Evolutionary conservation across 1,140 invertebrate species (phyloP), one percentile per base, ranked within the genome.

Genomic region (Tetraneura akinire): DNA sequence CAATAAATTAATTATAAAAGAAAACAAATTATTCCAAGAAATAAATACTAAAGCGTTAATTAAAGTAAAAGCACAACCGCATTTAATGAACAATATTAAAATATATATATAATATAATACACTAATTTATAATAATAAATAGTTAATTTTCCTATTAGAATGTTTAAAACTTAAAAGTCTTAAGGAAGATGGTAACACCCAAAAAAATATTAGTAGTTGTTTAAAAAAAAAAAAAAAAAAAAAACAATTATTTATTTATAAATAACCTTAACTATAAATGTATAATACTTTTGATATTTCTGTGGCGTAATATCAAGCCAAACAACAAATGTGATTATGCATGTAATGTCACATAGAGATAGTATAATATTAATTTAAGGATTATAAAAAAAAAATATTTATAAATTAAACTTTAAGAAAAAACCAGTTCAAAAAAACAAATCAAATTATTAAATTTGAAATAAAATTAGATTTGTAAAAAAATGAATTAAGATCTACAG

Each of bases 121-220:
- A 16, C 51, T 55, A 78, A 78, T 78, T 62, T 45, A 78, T 51
- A 78, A 23, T 60, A 78, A 57, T 60, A 62, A 60, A 78, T 62
- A 55, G 32, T 78, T 62, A 6, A 78, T 60, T 78, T 78, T 47
- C 37, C 55, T 78, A 78, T 78, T 57, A 60, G 74, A 78, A 78
- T 47, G 26, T 78, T 76, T 42, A 78, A 60, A 78, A 78, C 62
- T 76, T 42, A 78, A 60, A 78, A 78, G 74, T 78, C 74, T 78
- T 78, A 78, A 62, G 42, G 53, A 78, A 60, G 51, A 78, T 78
- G 74, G 74, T 78, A 78, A 78, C 74, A 62, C 74, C 74, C 13
- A 2, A 78, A 57, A 57, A 45, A 49, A 57, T 42, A 47, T 78
- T 0, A 14, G 62, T 78, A 78, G 11, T 78, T 78, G 32, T 18